These are phyloP conservation scores for Campylorhamphus procurvoides DNA, from an alignment of 2,113 vertebrate species.

Conservation along the genomic window DNA sequence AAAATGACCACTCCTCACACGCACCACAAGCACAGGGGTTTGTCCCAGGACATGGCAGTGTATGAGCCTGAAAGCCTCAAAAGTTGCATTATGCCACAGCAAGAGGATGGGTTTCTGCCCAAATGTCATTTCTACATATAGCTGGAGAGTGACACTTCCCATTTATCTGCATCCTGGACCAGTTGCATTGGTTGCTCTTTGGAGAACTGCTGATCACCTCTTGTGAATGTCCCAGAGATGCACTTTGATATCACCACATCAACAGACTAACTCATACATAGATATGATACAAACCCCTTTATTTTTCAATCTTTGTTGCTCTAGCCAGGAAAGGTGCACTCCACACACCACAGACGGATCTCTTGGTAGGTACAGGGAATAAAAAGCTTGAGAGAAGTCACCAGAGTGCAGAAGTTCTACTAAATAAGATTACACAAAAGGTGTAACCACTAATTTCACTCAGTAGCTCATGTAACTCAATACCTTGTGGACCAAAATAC, in stretches of 20 bases:
- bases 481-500: neutral
- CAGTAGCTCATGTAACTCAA: neutral
- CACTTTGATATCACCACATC: neutral
- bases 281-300: neutral
- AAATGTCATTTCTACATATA: neutral
- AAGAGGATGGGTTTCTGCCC: neutral
- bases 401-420: neutral
- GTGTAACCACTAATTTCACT: neutral
- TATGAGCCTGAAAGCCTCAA: neutral
- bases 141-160: neutral
- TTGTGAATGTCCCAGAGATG: neutral
- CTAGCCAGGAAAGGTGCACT: neutral
- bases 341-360: neutral
- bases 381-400: neutral
- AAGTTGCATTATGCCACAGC: neutral
- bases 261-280: neutral
- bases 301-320: neutral
- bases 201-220: neutral
- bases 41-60: neutral
- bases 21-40: neutral
- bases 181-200: neutral
- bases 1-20: neutral
- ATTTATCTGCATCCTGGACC: neutral
- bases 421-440: neutral
- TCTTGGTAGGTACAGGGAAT: neutral